Percentiles rank a stretch among this genome's conserved stretches.
Conservation (phyloP, 2,888 invertebrate genomes). For the Sesia bembeciformis region DNA sequence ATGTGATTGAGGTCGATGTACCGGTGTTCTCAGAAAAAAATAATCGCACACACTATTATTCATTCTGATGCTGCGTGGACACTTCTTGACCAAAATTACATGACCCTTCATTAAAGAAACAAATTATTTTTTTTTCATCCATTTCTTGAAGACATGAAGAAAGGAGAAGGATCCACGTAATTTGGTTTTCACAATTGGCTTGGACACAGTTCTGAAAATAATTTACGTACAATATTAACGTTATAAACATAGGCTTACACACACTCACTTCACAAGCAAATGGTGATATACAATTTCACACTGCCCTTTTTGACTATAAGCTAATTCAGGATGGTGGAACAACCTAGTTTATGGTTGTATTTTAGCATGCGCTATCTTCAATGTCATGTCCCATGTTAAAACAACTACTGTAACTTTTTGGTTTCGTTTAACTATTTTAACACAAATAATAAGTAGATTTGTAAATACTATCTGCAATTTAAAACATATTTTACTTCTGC, state of each 20-base stretch:
- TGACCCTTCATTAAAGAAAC: too few species aligned
- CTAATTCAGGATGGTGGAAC: not conserved
- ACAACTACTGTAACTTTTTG: too few species aligned
- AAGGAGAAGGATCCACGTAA: not conserved
- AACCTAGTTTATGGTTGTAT: not conserved
- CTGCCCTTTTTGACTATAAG: not conserved
- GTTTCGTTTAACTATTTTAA: too few species aligned
- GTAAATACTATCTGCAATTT: too few species aligned
- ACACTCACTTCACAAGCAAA: not conserved
- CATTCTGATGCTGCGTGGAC: not conserved
- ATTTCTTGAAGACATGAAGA: not conserved
- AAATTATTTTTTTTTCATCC: not conserved
- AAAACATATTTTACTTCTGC: too few species aligned
- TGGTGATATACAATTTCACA: not conserved
- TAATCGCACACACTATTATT: not conserved
- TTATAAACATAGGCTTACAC: not conserved
- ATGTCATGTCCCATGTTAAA: too few species aligned
- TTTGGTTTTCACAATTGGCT: not conserved
- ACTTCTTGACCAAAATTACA: not conserved
- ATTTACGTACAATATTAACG: not conserved
- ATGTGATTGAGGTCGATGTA: not conserved
- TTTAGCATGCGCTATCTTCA: too few species aligned
- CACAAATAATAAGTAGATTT: too few species aligned
- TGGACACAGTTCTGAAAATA: not conserved
- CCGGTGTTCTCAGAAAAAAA: not conserved